Evolutionary conservation across 2,888 invertebrate genomes (phyloP), one percentile per base, ranked within the genome.

Genomic region (Acanthopleura granulata): DNA sequence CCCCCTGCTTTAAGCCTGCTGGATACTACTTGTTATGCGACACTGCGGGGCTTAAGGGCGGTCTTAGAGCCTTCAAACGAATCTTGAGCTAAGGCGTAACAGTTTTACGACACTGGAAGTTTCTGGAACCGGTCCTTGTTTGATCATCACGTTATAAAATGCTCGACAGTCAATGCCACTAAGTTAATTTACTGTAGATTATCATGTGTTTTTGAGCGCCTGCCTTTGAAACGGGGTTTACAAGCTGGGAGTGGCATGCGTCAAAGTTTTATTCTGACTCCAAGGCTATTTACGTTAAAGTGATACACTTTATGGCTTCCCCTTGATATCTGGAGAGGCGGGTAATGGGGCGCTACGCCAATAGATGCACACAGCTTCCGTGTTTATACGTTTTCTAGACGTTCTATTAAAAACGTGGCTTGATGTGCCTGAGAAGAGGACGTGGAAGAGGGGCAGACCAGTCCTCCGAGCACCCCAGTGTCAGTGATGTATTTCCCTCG

Each of bases 91-190:
- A 40, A 40, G 40, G 40, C 40, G 40, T 40, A 40, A 40, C 40
- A 40, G 40, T 40, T 40, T 40, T 40, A 40, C 40, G 40, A 40
- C 40, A 40, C 40, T 40, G 40, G 40, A 40, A 40, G 40, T 40
- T 40, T 40, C 40, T 40, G 40, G 40, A 40, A 9, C 40, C 40
- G 4, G 40, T 57, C 22, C 57, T 57, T 57, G 12, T 57, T 57
- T 57, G 57, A 57, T 57, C 57, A 57, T 57, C 57, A 57, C 57
- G 18, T 57, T 57, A 57, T 57, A 57, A 57, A 22, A 18, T 57
- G 57, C n/a, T 57, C 22, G n/a, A 57, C 18, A 57, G 57, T 22
- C 40, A 40, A 40, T 40, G 40, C 40, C 40, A 40, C 4, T 40
- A 9, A 40, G 40, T 40, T 40, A 40, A 40, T 40, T 3, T 40